Conservation (phyloP, 2,888 invertebrate genomes). For the Synanthedon andrenaeformis region DNA sequence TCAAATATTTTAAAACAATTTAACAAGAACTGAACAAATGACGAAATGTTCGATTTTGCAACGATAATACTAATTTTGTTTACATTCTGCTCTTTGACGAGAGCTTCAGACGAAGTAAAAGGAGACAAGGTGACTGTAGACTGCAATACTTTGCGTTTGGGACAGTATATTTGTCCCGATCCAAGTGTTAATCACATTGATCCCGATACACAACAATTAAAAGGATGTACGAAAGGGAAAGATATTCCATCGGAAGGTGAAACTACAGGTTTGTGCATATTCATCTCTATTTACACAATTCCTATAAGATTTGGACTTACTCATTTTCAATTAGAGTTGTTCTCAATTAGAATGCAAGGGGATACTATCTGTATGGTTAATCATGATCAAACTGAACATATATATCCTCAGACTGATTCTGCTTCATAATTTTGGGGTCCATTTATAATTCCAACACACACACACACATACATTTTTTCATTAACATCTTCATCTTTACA, state of each 20-base stretch:
- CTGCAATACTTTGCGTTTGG: constrained; percentile 79
- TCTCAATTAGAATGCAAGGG: too few species aligned
- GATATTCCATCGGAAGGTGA: constrained; percentile 74
- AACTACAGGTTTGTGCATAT: constrained; percentile 74
- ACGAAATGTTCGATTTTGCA: neutral
- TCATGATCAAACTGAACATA: too few species aligned
- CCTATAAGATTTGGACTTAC: too few species aligned
- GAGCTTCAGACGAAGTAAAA: constrained; percentile 42
- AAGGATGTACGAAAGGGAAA: constrained; percentile 76
- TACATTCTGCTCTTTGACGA: constrained; percentile 17
- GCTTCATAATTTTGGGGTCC: too few species aligned
- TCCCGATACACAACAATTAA: constrained; percentile 87
- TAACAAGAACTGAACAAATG: neutral
- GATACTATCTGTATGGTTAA: too few species aligned
- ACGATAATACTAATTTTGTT: constrained; percentile 11
- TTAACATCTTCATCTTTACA: too few species aligned
- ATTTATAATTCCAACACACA: too few species aligned
- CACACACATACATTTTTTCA: too few species aligned
- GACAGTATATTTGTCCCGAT: constrained; percentile 87
- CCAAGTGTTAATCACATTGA: constrained; percentile 83
- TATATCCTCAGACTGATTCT: too few species aligned
- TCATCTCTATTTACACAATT: constrained; percentile 8
- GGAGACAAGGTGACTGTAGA: constrained; percentile 57
- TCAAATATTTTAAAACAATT: too few species aligned
- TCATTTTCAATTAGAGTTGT: too few species aligned